These are phyloP conservation scores for Smithornis capensis DNA, from an alignment of 2,113 vertebrate genomes.

Conservation along the genomic window DNA sequence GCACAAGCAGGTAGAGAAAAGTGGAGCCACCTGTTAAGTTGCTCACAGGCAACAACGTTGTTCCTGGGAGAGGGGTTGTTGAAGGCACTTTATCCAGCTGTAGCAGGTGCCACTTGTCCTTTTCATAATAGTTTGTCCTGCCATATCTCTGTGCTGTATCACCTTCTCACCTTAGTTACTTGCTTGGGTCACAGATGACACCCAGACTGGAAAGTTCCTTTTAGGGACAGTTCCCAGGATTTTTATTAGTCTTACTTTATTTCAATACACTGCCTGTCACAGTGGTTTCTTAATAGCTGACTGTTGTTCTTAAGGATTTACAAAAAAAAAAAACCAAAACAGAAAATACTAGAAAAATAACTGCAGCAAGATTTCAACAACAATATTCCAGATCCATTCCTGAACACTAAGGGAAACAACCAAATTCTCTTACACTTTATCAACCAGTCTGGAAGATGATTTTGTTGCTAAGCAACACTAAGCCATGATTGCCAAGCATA, in stretches of 20 bases:
- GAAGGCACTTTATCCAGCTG: background rate
- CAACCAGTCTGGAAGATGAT: background rate
- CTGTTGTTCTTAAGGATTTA: background rate
- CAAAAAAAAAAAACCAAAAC: background rate
- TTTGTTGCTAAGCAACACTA: constrained; percentile 52
- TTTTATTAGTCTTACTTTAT: background rate
- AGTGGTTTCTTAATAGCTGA: background rate
- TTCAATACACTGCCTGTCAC: background rate
- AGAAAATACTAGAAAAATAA: background rate
- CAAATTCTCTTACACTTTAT: background rate
- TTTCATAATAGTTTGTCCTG: background rate
- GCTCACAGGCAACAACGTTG: background rate
- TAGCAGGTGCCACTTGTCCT: background rate
- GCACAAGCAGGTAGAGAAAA: background rate
- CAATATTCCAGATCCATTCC: background rate
- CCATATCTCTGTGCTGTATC: background rate
- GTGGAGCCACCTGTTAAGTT: background rate
- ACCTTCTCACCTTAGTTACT: background rate
- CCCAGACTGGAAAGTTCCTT: background rate
- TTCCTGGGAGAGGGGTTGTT: background rate
- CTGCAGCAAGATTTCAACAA: background rate
- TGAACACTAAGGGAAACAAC: background rate
- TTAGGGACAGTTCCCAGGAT: background rate
- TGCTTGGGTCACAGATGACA: background rate
- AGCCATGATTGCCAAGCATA: background rate